phyloP scores from a whole-genome alignment of 2,888 invertebrate species.

The Octonoba sinensis region DNA sequence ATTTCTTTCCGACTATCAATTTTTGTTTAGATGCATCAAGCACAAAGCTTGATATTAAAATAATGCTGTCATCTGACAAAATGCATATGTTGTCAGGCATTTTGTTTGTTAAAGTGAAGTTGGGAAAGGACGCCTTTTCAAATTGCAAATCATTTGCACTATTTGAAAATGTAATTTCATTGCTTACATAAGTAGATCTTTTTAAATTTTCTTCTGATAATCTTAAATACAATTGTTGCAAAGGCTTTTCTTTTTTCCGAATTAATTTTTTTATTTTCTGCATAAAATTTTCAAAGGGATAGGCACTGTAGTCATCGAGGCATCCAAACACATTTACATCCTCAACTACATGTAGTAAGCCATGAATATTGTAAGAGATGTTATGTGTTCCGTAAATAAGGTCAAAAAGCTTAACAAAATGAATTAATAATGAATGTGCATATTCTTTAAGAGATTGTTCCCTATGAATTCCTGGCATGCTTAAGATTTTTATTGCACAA shows the following conservation, averaged over 20 bases:
- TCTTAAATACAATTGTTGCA: conserved; percentile 3
- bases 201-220: neutral
- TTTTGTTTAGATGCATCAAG: neutral
- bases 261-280: conserved; percentile 60
- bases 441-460: conserved; percentile 43
- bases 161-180: neutral
- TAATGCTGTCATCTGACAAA: neutral
- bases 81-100: conserved; percentile 9
- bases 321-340: conserved; percentile 66
- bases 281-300: conserved; percentile 67
- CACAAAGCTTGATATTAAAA: neutral
- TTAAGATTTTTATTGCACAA: conserved; percentile 66
- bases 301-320: conserved; percentile 66
- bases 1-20: neutral
- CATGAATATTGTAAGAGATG: conserved; percentile 68
- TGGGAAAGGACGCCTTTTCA: neutral
- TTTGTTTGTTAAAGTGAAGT: neutral
- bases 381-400: conserved; percentile 65
- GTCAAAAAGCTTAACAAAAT: conserved; percentile 66
- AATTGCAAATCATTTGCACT: neutral
- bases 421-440: conserved; percentile 65
- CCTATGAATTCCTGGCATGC: neutral
- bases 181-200: too few species aligned
- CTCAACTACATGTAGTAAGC: conserved; percentile 66
- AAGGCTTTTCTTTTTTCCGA: conserved; percentile 3